Conservation (phyloP, 2,797 vertebrate genomes). For the Crax fasciolata region DNA sequence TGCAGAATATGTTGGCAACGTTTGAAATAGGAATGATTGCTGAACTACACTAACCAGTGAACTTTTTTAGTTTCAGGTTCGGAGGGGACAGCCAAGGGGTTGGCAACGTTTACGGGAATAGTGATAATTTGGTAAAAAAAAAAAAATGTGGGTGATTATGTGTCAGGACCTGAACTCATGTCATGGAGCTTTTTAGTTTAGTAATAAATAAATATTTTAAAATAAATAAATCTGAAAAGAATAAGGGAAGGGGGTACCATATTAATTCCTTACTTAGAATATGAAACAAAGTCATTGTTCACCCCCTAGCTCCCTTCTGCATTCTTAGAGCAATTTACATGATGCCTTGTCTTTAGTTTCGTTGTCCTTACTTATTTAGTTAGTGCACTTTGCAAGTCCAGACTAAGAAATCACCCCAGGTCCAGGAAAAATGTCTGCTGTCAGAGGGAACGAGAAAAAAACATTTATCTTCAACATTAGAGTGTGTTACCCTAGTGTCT, state of each 20-base stretch:
- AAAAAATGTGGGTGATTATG: background rate
- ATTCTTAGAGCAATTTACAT: background rate
- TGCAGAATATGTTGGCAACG: background rate
- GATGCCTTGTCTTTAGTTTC: background rate
- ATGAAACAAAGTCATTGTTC: background rate
- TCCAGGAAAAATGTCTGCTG: background rate
- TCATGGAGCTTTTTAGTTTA: background rate
- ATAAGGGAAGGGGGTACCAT: background rate
- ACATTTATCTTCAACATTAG: background rate
- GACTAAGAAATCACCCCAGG: background rate
- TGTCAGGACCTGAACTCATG: background rate
- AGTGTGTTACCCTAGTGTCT: background rate
- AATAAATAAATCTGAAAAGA: background rate
- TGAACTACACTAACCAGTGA: background rate
- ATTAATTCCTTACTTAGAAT: background rate
- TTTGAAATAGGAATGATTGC: background rate
- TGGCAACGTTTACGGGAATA: background rate
- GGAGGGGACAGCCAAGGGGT: background rate
- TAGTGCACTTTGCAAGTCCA: background rate
- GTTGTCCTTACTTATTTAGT: background rate
- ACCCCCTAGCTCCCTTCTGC: fast-evolving
- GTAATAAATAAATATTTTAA: background rate
- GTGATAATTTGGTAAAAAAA: background rate
- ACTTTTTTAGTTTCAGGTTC: background rate
- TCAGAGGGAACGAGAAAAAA: background rate